phyloP scores from a whole-genome alignment of 35 echinoderm and acorn worm genomes.

The Hemicentrotus pulcherrimus region DNA sequence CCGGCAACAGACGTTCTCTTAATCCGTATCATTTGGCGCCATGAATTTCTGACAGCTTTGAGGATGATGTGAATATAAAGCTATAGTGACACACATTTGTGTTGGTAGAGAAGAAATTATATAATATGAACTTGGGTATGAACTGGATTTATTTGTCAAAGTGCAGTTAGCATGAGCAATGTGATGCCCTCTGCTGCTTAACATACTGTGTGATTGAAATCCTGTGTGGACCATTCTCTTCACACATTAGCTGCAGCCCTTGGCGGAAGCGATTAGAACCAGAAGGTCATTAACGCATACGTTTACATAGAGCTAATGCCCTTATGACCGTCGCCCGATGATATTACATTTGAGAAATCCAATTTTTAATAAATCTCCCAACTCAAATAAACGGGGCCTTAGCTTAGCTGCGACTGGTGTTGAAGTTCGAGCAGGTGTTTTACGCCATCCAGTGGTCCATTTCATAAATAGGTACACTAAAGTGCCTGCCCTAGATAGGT shows the following conservation, averaged over 20 bases:
- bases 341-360: not conserved
- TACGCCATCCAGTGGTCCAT: not conserved
- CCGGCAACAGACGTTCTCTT: too few species aligned
- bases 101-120: too few species aligned
- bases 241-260: not conserved
- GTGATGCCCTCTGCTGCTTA: not conserved
- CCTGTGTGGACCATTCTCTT: not conserved
- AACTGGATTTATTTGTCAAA: too few species aligned
- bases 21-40: too few species aligned
- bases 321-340: not conserved
- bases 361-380: not conserved
- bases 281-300: too few species aligned
- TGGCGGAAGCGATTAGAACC: not conserved
- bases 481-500: not conserved
- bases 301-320: too few species aligned
- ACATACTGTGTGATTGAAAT: not conserved
- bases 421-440: slow-evolving; percentile 10
- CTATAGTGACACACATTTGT: not conserved
- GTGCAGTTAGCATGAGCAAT: not conserved
- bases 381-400: not conserved
- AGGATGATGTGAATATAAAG: not conserved
- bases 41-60: not conserved
- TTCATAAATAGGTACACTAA: not conserved
- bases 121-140: too few species aligned
- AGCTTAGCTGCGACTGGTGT: slow-evolving; percentile 8